Evolutionary conservation across 2,113 vertebrate species (phyloP), one percentile per base, ranked within the genome.

Genomic region (Callipepla californica): DNA sequence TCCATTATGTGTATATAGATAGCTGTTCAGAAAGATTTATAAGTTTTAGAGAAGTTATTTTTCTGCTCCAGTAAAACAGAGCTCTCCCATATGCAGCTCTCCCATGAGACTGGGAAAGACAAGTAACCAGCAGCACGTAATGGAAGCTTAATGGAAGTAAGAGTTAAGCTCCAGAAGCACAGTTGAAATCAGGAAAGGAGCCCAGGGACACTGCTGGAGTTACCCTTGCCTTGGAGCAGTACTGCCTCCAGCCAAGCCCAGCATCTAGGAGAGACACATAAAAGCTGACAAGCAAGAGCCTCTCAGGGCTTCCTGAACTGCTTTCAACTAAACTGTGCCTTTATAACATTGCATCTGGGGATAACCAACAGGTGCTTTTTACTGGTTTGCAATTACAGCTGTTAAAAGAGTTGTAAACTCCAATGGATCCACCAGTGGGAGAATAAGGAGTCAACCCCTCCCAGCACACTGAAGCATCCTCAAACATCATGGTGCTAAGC

Each of bases 341-440:
- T 68, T 73, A 25, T 34, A 72, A 61, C n/a, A 45, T 7, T 4
- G 2, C 7, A 67, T 47, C 23, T 47, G 19, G 11, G 44, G 20
- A 7, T 47, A 81, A 67, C 36, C 23, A 85, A 68, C 66, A 80
- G 72, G 82, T 59, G 50, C 11, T 80, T 80, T 84, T 44, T 69
- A 61, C 34, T 76, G 18, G 11, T 70, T 21, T 66, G 15, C 48
- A 80, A 84, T 55, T 62, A 72, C 26, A 76, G 8, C 58, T 34
- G 30, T 51, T 77, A 51, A 51, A 59, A 15, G n/a, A 14, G 23
- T 17, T 69, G 19, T 80, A 84, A 72, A 94, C 80, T 9, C 5
- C 13, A 81, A 87, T 23, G n/a, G 80, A 58, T 9, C 23, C 32
- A 70, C 17, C 53, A 73, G 36, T 9, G 47, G 69, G 68, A 84